These are phyloP conservation scores for Tachuris rubrigastra DNA, from an alignment of 2,113 vertebrate genomes.

Conservation along the genomic window DNA sequence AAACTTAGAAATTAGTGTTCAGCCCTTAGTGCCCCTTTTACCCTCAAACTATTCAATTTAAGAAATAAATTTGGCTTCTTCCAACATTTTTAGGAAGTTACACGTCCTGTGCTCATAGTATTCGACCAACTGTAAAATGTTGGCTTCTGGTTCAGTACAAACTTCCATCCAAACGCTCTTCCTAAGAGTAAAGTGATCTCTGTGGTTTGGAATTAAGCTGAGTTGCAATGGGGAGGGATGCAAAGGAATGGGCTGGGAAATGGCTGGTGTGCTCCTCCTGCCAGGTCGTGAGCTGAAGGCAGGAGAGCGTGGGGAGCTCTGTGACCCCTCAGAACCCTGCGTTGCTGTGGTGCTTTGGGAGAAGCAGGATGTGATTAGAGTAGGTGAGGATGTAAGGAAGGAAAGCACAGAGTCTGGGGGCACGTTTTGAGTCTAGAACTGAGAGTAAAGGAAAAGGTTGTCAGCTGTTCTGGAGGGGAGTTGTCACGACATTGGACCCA, in stretches of 20 bases:
- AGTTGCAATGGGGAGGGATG: background rate
- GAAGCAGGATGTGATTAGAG: background rate
- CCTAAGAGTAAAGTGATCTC: background rate
- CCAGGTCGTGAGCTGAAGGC: background rate
- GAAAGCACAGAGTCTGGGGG: background rate
- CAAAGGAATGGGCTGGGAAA: background rate
- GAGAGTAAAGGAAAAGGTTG: background rate
- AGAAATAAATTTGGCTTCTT: background rate
- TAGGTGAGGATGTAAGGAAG: background rate
- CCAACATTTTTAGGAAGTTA: background rate
- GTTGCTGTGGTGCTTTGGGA: background rate
- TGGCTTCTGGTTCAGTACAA: background rate
- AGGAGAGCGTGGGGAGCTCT: background rate
- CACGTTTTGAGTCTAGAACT: background rate
- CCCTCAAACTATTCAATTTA: background rate
- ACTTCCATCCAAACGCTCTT: background rate
- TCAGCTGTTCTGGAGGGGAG: background rate
- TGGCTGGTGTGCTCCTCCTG: background rate
- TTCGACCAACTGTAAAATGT: background rate
- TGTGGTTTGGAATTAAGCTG: background rate
- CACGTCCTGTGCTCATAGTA: background rate
- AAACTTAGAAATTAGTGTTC: background rate
- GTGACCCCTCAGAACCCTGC: background rate
- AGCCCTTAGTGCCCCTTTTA: background rate
- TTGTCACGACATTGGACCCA: background rate